A percentile compares a stretch with the other conserved stretches of the same genome.
phyloP scores from a whole-genome alignment of 2,113 vertebrate species.

The Aldabrachelys gigantea region DNA sequence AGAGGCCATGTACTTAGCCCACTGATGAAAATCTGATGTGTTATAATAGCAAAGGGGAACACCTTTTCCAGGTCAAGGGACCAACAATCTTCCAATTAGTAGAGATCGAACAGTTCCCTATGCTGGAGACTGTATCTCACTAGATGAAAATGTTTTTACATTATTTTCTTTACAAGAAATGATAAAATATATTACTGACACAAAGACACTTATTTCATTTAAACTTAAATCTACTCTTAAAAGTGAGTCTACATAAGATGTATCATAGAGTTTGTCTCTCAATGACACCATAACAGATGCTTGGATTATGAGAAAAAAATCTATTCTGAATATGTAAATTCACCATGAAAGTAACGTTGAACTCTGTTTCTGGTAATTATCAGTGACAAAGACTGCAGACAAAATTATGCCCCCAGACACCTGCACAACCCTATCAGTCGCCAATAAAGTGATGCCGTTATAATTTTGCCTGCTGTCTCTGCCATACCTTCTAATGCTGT shows the following conservation, averaged over 20 bases:
- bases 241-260: not conserved
- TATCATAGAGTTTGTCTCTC: not conserved
- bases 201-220: not conserved
- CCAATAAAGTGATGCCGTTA: not conserved
- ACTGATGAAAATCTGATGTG: too few species aligned
- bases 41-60: too few species aligned
- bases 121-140: not conserved
- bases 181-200: not conserved
- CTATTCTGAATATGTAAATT: not conserved
- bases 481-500: not conserved
- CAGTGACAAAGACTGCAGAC: not conserved
- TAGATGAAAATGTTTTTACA: not conserved
- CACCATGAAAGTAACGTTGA: not conserved
- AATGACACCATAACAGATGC: not conserved
- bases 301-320: not conserved
- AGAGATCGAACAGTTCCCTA: not conserved
- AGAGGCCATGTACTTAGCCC: not conserved
- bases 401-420: not conserved
- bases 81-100: not conserved
- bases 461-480: not conserved
- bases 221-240: not conserved
- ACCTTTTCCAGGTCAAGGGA: not conserved
- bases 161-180: conserved; percentile 20
- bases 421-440: not conserved
- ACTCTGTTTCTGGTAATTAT: not conserved